Evolutionary conservation across 53 echinoderm and acorn worm genomes (phyloP).

Genomic region (Pentamera pediparva): DNA sequence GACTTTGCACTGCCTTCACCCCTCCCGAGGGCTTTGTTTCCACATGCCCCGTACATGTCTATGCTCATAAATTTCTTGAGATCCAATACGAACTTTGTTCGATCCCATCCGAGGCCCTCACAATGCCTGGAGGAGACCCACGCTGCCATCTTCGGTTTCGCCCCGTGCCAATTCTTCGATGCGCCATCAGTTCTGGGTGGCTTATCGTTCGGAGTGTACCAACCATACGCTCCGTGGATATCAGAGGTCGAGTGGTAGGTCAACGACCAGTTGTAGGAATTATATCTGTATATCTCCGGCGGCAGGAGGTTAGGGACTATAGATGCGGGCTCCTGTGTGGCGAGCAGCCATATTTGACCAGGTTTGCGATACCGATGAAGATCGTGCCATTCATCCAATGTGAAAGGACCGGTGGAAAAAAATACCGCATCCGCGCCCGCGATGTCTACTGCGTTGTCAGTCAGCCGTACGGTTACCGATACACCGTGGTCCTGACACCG

Average conservation of each 20-base stretch:
- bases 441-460: neutral
- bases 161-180: neutral
- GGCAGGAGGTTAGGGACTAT: conserved; percentile 1
- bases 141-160: conserved; percentile 2
- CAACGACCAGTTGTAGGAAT: conserved; percentile 15
- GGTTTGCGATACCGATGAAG: neutral
- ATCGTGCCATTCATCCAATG: conserved; percentile 9
- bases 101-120: conserved; percentile 11
- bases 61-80: neutral
- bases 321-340: conserved; percentile 9
- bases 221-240: conserved; percentile 15
- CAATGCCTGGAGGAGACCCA: conserved; percentile 22
- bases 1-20: neutral
- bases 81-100: conserved; percentile 2
- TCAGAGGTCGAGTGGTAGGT: conserved; percentile 14
- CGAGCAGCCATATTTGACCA: conserved; percentile 9
- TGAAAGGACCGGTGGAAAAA: conserved; percentile 2
- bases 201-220: conserved; percentile 1
- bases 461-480: neutral
- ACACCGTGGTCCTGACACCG: neutral
- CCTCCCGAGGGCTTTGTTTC: neutral
- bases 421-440: conserved; percentile 14
- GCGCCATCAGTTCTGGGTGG: neutral
- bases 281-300: neutral
- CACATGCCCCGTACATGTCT: conserved; percentile 26